Base-by-base conservation (phyloP, 1,140 invertebrate species). In the Danaus plexippus region DNA sequence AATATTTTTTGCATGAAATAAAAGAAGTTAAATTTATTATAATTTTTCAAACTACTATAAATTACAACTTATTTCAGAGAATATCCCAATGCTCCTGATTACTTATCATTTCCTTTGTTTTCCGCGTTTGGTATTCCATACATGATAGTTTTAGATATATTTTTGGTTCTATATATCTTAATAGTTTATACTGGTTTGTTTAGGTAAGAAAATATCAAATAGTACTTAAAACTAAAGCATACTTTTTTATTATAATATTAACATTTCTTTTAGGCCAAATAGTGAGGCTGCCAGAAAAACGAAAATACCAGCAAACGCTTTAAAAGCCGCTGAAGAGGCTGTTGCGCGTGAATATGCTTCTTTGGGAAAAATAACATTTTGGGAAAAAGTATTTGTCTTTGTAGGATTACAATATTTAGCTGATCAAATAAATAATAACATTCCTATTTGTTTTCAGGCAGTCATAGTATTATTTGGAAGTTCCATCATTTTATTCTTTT, bases 361-460 rank as follows among this genome's bases (percentile, higher is more conserved):
- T 63, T 87, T 97, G 55, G 95, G 95, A n/a, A 90, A 90, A 11
- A 90, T 96, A 67, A 91, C 89, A 41, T 95, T 92, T 87, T 94
- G 96, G 66, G 96, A 98, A 88, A 77, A 69, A 0, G 85, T 87
- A 63, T 69, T 61, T 52, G 40, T 18, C 32, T 51, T 32, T 4
- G 11, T 50, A 50, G 9, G 2, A 11, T 52, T 43, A 52, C 15
- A 15, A 43, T 43, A 40, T 42, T 54, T 47, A 52, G 11, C 11
- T 41, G 47, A 11, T n/a, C 22, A 10, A 32, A 48, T 11, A 11
- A 11, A 41, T 18, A 10, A 42, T 5, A n/a, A 40, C 5, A 52
- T 48, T 52, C 11, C n/a, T 58, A 47, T 58, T 13, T 54, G 9
- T 47, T 80, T 73, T 13, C 65, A 85, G 81, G 78, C 77, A 75